Base-by-base conservation (phyloP, 2,113 vertebrate genomes). In the Brachyistius frenatus region DNA sequence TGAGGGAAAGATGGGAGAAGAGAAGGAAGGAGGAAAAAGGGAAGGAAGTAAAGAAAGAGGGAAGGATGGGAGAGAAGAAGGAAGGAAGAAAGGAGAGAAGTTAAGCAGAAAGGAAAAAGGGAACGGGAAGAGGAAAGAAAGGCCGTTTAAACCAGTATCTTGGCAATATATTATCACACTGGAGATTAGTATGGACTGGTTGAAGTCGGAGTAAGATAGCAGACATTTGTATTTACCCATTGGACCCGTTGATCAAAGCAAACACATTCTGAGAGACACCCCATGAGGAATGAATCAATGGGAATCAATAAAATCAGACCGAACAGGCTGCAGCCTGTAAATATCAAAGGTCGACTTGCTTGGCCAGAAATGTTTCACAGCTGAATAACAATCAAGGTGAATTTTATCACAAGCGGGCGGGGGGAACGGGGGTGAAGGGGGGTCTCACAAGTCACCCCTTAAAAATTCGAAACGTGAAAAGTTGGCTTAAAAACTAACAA, bases 201-300 rank as follows among this genome's bases (percentile, higher is more conserved):
- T 83, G 56, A 60, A 64, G 73, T 14, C 1, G 66, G 56, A 35
- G 60, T 62, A 32, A 76, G 79, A 84, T 76, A 75, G 81, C 62
- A 72, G 52, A 53, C 41, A 47, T 87, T 67, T 81, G 66, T 86
- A 85, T 87, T 85, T 89, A 67, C 79, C 70, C 77, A 73, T 32
- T 53, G 66, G 77, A 82, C 30, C 72, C 64, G 86, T 74, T 88
- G 83, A 92, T 91, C 87, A 90, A 52, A 74, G 73, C 53, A 84
- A 89, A 89, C 76, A 85, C 68, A 47, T 70, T 80, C n/a, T 0
- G 0, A 72, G 81, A 83, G 70, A 62, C 15, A 39, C 39, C 75
- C 54, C 72, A 6, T 37, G 71, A 71, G 83, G 53, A 81, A 84
- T 68, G 39, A 73, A 83, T 90, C 89, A 39, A 78, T 85, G 44